Evolutionary conservation across 2,797 vertebrate species (phyloP).

Genomic region (Coilia nasus): DNA sequence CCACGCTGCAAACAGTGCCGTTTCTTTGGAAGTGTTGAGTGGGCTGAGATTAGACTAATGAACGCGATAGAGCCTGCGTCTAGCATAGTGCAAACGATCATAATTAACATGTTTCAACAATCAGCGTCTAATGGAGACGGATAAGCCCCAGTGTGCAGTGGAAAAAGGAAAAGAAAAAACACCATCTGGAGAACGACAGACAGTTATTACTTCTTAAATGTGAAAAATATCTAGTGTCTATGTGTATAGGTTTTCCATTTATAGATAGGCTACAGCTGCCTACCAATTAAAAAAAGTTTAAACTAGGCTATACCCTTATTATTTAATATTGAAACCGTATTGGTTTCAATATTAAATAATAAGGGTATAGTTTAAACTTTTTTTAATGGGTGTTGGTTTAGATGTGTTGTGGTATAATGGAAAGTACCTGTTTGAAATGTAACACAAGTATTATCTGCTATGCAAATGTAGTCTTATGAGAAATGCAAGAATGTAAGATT

Average conservation of each 20-base stretch:
- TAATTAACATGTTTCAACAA: constrained; percentile 23
- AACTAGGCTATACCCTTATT: too few species aligned
- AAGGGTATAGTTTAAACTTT: too few species aligned
- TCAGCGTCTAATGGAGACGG: constrained; percentile 12
- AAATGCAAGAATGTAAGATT: too few species aligned
- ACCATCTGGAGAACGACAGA: not conserved
- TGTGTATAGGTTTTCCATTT: not conserved
- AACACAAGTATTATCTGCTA: too few species aligned
- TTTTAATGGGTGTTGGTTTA: too few species aligned
- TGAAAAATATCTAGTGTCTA: not conserved
- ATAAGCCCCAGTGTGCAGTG: not conserved
- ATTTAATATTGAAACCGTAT: too few species aligned
- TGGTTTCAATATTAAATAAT: too few species aligned
- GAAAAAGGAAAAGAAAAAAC: not conserved
- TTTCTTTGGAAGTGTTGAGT: constrained; percentile 3
- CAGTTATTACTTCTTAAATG: not conserved
- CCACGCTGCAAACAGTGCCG: constrained; percentile 3
- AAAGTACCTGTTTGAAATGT: too few species aligned
- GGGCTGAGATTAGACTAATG: constrained; percentile 25
- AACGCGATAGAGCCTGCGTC: not conserved
- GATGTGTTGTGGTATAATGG: too few species aligned
- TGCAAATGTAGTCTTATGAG: too few species aligned
- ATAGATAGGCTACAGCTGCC: not conserved
- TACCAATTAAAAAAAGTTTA: too few species aligned
- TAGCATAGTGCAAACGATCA: not conserved